Evolutionary conservation across 2,888 invertebrate genomes (phyloP).

Genomic region (Phyllotreta cruciferae): DNA sequence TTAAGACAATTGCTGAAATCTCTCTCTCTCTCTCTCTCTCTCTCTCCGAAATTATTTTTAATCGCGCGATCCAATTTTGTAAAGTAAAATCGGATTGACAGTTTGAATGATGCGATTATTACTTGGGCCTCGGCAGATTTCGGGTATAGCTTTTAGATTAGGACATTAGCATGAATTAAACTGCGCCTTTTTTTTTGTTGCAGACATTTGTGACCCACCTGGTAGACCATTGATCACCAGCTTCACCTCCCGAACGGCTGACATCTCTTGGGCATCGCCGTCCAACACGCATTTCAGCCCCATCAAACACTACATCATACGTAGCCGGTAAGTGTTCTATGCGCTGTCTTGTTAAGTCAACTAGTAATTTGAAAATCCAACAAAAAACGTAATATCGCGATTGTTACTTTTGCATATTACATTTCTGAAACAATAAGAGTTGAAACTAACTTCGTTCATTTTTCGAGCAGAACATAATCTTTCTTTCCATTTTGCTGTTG

Average conservation of each 20-base stretch:
- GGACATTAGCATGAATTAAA: not conserved
- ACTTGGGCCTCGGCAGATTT: not conserved
- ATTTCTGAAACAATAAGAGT: no score
- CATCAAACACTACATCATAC: conserved; percentile 75
- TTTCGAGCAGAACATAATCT: no score
- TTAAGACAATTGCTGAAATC: conserved; percentile 10
- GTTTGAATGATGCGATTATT: no score
- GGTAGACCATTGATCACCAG: conserved; percentile 74
- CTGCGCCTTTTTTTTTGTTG: conserved; percentile 42
- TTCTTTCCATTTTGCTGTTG: no score
- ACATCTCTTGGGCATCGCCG: conserved; percentile 77
- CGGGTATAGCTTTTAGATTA: not conserved
- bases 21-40: no score
- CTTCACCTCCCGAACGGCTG: conserved; percentile 76
- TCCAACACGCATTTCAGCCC: conserved; percentile 73
- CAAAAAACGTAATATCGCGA: no score
- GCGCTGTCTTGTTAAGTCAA: not conserved
- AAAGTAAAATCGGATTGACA: no score
- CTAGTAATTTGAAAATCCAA: no score
- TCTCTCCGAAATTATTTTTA: no score
- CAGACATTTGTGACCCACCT: conserved; percentile 76
- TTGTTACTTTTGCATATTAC: no score
- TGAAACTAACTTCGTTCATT: no score
- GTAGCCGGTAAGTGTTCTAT: conserved; percentile 71
- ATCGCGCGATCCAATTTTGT: no score